phyloP scores from a whole-genome alignment of 2,797 vertebrate species.

The Uromys caudimaculatus region DNA sequence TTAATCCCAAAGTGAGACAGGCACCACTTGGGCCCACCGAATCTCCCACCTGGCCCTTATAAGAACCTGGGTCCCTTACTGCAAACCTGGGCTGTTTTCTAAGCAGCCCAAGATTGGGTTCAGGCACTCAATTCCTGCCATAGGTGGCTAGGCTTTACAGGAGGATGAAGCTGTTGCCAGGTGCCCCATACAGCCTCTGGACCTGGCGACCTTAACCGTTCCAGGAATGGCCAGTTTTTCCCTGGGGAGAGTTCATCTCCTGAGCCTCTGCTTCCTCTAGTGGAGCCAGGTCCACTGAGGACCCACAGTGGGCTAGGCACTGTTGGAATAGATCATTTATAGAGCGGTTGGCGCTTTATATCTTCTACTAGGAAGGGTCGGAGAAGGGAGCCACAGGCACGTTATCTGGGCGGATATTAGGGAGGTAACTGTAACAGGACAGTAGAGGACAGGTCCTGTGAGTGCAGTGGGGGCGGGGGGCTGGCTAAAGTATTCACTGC shows the following conservation, averaged over 20 bases:
- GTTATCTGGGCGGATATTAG: background rate
- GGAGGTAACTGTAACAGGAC: background rate
- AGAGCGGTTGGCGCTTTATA: background rate
- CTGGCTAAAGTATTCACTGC: background rate
- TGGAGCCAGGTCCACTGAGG: background rate
- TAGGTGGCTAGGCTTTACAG: background rate
- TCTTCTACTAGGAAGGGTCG: background rate
- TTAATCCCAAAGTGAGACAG: background rate
- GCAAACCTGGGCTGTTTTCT: background rate
- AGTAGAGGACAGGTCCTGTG: background rate
- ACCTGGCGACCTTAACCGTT: background rate
- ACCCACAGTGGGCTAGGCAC: background rate
- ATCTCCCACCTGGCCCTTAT: background rate
- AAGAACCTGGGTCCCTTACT: background rate
- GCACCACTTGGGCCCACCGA: background rate
- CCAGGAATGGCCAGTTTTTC: background rate
- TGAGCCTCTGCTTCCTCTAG: background rate
- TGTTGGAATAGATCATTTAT: background rate
- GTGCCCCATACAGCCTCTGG: background rate
- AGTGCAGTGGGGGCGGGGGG: rapidly evolving
- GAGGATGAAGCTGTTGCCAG: background rate
- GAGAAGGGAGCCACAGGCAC: background rate
- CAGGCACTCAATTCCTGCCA: background rate
- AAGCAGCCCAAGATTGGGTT: background rate
- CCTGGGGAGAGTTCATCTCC: background rate